These are phyloP conservation scores for Eupithecia tripunctaria DNA, from an alignment of 2,888 invertebrate genomes.

Conservation along the genomic window DNA sequence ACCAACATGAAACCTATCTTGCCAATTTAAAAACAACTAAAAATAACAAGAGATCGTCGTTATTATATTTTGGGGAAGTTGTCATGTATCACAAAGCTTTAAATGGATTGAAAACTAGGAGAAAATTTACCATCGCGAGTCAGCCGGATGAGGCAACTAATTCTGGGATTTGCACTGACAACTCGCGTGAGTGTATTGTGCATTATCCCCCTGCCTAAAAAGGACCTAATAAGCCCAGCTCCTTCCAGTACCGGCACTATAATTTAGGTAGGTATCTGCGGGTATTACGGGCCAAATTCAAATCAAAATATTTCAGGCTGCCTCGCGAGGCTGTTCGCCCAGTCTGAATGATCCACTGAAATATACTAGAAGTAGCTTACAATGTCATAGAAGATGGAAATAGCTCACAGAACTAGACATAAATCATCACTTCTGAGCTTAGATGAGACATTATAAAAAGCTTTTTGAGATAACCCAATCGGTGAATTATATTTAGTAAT, in stretches of 20 bases:
- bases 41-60: neutral
- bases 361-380: neutral
- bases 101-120: neutral
- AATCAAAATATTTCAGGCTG: no score
- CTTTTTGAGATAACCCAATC: constrained; percentile 27
- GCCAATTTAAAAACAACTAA: neutral
- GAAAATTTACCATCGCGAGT: neutral
- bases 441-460: constrained; percentile 9
- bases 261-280: no score
- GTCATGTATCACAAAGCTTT: neutral
- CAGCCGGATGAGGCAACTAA: no score
- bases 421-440: neutral
- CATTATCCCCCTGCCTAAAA: no score
- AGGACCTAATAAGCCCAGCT: no score
- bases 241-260: no score
- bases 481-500: constrained; percentile 23
- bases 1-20: neutral
- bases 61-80: neutral
- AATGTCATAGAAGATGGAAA: no score
- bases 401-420: neutral
- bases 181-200: no score
- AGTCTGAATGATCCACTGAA: neutral
- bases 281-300: no score
- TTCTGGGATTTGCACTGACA: no score
- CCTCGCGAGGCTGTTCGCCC: neutral